These are phyloP conservation scores for Neodiprion lecontei DNA, from an alignment of 1,140 invertebrate genomes.

Conservation along the genomic window DNA sequence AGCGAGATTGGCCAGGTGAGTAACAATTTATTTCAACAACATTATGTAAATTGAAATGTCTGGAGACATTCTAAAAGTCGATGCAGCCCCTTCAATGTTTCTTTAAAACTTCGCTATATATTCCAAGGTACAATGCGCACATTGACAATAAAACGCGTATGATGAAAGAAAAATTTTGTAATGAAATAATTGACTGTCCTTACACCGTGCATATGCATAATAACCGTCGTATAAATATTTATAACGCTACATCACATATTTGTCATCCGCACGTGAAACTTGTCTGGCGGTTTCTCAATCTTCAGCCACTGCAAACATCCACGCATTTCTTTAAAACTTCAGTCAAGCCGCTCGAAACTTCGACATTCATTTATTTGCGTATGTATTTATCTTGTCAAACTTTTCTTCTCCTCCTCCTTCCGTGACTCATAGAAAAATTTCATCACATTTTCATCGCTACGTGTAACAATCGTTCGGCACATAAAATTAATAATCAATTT, in stretches of 20 bases:
- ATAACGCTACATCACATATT: no score
- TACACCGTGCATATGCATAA: no score
- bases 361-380: no score
- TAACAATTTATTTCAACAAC: background rate
- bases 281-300: background rate
- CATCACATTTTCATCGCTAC: no score
- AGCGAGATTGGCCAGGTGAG: constrained; percentile 66
- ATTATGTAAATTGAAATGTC: background rate
- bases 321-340: constrained; percentile 18
- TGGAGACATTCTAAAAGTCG: background rate
- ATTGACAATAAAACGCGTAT: background rate
- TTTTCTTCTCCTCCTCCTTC: no score
- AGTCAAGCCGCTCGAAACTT: background rate
- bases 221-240: no score
- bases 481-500: constrained; percentile 20
- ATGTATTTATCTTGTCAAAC: no score
- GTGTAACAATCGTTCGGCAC: no score
- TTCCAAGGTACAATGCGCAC: constrained; percentile 7
- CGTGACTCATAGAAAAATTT: no score
- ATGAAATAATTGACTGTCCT: background rate
- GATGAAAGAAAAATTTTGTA: background rate
- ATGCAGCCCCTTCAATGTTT: constrained; percentile 1
- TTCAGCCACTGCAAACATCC: background rate
- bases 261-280: constrained; percentile 1
- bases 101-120: background rate